Evolutionary conservation across 2,113 vertebrate genomes (phyloP).

Genomic region (Stigmatopora nigra): DNA sequence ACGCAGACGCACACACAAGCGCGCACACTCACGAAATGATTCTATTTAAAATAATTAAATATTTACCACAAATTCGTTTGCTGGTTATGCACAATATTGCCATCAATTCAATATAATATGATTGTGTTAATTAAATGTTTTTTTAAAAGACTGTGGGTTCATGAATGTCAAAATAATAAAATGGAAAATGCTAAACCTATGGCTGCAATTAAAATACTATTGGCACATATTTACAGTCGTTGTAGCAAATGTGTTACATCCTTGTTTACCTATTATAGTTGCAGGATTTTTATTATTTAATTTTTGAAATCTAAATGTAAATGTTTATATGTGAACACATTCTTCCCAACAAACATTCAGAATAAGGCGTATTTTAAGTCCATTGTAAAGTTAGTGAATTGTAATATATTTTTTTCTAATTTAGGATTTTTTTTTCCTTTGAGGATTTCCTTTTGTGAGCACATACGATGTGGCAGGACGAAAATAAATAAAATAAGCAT

Average conservation of each 20-base stretch:
- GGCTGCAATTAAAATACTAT: background rate
- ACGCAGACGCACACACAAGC: no score
- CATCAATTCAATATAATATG: background rate
- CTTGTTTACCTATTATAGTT: background rate
- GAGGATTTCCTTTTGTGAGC: background rate
- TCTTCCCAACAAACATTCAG: background rate
- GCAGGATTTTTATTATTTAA: background rate
- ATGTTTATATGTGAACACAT: no score
- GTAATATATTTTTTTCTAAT: background rate
- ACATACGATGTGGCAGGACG: background rate
- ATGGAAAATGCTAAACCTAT: background rate
- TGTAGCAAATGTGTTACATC: no score
- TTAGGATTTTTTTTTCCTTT: background rate
- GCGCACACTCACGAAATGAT: background rate
- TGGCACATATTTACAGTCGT: background rate
- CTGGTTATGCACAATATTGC: no score
- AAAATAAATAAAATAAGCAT: conserved; percentile 1
- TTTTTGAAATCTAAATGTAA: no score
- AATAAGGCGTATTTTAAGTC: background rate
- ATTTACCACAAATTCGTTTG: background rate
- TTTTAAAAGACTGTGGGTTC: background rate
- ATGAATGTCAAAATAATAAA: background rate
- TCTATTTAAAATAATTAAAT: background rate
- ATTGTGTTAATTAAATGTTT: background rate
- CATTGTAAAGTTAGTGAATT: background rate